Conservation (phyloP, 2,888 invertebrate species). For the Elmis aenea region DNA sequence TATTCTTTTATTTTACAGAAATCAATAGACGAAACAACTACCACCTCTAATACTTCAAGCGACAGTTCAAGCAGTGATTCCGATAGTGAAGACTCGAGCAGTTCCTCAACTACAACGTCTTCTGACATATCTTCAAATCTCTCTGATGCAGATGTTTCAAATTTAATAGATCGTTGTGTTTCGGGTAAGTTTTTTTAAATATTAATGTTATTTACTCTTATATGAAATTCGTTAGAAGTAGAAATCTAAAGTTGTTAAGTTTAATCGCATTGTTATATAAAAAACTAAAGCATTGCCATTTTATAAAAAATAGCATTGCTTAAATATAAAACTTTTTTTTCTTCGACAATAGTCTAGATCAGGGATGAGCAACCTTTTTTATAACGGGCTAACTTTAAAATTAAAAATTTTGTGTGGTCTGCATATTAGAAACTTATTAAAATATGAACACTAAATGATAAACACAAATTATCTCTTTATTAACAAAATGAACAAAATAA, state of each 20-base stretch:
- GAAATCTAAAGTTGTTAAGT: neutral
- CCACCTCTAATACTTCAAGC: conserved; percentile 54
- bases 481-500: no score
- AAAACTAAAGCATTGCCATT: no score
- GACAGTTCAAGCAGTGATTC: conserved; percentile 47
- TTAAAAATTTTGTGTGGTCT: no score
- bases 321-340: no score
- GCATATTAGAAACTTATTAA: no score
- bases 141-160: conserved; percentile 37
- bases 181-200: conserved; percentile 26
- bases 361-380: no score
- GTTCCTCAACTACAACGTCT: conserved; percentile 40
- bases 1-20: conserved; percentile 25
- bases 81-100: conserved; percentile 52
- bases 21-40: conserved; percentile 36
- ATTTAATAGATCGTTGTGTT: conserved; percentile 40
- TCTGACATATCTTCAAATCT: conserved; percentile 35
- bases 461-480: no score
- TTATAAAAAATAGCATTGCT: no score
- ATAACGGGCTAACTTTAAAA: no score
- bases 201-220: neutral
- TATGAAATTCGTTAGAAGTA: neutral
- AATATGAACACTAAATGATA: no score
- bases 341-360: no score
- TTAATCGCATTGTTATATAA: neutral